Evolutionary conservation across 2,888 invertebrate genomes (phyloP).

Genomic region (Cryptus viduatorius): DNA sequence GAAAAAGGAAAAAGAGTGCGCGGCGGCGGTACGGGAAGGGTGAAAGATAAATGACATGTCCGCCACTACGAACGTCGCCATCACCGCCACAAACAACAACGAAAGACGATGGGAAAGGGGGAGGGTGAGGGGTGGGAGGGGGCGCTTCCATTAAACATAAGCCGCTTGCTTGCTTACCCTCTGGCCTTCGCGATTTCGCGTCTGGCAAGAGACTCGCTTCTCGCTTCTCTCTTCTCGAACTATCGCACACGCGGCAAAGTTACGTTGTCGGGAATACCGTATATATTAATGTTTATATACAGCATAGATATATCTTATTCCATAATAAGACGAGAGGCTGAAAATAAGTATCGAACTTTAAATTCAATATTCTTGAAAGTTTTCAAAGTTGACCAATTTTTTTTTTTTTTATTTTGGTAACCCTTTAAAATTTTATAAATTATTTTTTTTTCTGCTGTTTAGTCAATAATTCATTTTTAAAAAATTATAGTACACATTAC

Average conservation of each 20-base stretch:
- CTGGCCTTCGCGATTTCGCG: slow-evolving; percentile 46
- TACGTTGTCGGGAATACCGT: background rate
- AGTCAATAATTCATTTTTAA: too few relatives aligned
- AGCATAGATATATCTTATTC: too few relatives aligned
- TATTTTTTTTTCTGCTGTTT: too few relatives aligned
- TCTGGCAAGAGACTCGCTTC: background rate
- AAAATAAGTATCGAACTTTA: too few relatives aligned
- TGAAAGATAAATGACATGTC: slow-evolving; percentile 84
- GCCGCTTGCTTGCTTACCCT: slow-evolving; percentile 76
- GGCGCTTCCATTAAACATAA: slow-evolving; percentile 80
- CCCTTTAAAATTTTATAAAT: too few relatives aligned
- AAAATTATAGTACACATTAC: too few relatives aligned
- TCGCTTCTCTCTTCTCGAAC: background rate
- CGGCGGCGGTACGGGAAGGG: slow-evolving; percentile 77
- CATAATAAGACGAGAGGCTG: too few relatives aligned
- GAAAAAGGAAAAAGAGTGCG: slow-evolving; percentile 50
- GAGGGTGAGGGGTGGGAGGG: slow-evolving; percentile 68
- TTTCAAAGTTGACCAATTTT: too few relatives aligned
- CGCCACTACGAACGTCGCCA: slow-evolving; percentile 77
- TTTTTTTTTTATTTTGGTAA: too few relatives aligned
- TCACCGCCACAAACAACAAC: slow-evolving; percentile 57
- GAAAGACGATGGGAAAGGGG: slow-evolving; percentile 55
- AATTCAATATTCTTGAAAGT: too few relatives aligned
- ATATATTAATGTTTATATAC: too few relatives aligned
- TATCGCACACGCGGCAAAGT: background rate